Base-by-base conservation (phyloP, 2,888 invertebrate species). In the Lepeophtheirus nordmannii region DNA sequence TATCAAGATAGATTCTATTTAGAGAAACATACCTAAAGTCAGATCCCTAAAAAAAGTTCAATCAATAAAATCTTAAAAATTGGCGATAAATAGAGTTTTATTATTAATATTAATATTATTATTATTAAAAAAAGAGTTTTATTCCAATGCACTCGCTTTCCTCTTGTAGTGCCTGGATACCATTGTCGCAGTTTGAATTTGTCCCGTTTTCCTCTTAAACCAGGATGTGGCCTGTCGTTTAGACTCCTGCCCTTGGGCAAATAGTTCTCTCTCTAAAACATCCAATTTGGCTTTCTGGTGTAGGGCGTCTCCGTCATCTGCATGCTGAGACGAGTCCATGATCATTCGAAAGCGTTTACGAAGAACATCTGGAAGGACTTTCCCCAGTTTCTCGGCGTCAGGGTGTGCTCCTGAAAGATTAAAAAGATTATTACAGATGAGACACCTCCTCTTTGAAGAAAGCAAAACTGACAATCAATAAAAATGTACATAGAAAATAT, bases 311-410 rank as follows among this genome's bases (percentile, higher is more conserved):
- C 56, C 20, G 3, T 63, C 63, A 12, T 10, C n/a, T 1, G 53
- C 22, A 53, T 63, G 22, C n/a, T 38, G 22, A 23, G 63, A 63
- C 5, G 23, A 20, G 38, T 63, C 63, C 63, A 63, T 46, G 10
- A 63, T 63, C 23, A 22, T 56, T 22, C 63, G 46, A 30, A 53
- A 63, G 14, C 63, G 63, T 56, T 56, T 63, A 12, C 22, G 41
- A 23, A 63, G 46, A 7, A 38, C 53, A 12, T 63, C 63, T 1
- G 53, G 46, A 2, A 63, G 56, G 22, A 63, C 11, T 38, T 22
- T 56, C 1, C 63, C 63, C 12, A 63, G 22, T 20, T 56, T n/a
- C 14, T 63, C 63, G 7, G 46, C 46, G 1, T 22, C 53, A 12
- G 61, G 38, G 17, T 46, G 53, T 5, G n/a, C 8, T n/a, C 53